These are phyloP conservation scores for Heliconius hermathena DNA, from an alignment of 1,140 invertebrate species.

Conservation along the genomic window DNA sequence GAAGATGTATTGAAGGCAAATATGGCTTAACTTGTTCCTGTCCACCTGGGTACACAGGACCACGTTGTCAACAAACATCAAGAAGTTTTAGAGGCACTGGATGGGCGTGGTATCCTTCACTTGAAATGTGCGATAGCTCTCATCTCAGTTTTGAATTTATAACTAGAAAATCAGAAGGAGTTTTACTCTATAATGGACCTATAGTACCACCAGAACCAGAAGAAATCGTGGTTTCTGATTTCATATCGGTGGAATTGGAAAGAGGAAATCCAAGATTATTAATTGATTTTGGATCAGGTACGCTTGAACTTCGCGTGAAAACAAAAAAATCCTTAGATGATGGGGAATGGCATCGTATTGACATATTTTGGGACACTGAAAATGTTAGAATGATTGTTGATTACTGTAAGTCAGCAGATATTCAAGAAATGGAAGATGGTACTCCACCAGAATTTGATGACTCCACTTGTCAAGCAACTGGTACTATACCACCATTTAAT, in stretches of 20 bases:
- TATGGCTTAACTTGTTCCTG: conserved; percentile 94
- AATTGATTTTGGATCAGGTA: conserved; percentile 97
- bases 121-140: conserved; percentile 97
- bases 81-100: conserved; percentile 95
- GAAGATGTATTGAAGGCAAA: conserved; percentile 94
- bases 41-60: conserved; percentile 94
- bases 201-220: conserved; percentile 95
- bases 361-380: conserved; percentile 97
- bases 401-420: conserved; percentile 92
- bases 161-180: conserved; percentile 93
- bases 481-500: conserved; percentile 95
- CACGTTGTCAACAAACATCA: conserved; percentile 97
- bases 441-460: conserved; percentile 93
- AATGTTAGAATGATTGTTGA: conserved; percentile 95
- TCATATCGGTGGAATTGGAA: conserved; percentile 95
- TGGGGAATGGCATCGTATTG: conserved; percentile 97
- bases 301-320: conserved; percentile 93
- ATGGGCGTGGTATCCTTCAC: conserved; percentile 97
- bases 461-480: conserved; percentile 92
- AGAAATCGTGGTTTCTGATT: conserved; percentile 95
- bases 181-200: conserved; percentile 98
- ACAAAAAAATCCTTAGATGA: conserved; percentile 93
- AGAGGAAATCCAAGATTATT: conserved; percentile 94
- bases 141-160: conserved; percentile 97
- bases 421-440: conserved; percentile 94